phyloP scores from a whole-genome alignment of 2,888 invertebrate genomes.

The Aleiodes alternator region DNA sequence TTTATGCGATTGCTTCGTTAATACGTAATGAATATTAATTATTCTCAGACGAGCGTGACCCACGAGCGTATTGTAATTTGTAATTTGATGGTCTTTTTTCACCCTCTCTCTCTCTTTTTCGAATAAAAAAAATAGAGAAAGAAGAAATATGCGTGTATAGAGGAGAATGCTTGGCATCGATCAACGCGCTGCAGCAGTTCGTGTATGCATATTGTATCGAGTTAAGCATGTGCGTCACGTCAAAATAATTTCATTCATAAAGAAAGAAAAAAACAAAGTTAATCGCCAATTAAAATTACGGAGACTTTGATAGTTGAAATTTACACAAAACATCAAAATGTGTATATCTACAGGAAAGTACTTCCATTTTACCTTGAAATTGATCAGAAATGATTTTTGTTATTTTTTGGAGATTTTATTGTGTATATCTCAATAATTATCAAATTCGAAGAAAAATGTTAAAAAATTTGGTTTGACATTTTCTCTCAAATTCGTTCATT shows the following conservation, averaged over 20 bases:
- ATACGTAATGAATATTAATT: conserved; percentile 75
- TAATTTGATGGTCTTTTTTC: conserved; percentile 62
- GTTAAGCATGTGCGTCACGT: conserved; percentile 25
- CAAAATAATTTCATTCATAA: conserved; percentile 21
- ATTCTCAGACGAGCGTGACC: conserved; percentile 65
- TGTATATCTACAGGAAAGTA: too few relatives aligned
- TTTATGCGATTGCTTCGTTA: conserved; percentile 74
- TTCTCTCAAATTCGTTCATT: too few relatives aligned
- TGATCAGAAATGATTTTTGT: too few relatives aligned
- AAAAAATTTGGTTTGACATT: too few relatives aligned
- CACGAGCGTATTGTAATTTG: conserved; percentile 68
- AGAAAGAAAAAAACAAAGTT: conserved; percentile 2
- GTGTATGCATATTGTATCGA: conserved; percentile 37
- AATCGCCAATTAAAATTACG: conserved; percentile 38
- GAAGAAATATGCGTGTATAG: conserved; percentile 31
- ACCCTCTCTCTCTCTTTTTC: not conserved
- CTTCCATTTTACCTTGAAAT: too few relatives aligned
- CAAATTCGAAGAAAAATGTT: too few relatives aligned
- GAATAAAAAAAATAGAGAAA: conserved; percentile 25
- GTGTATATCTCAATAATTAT: too few relatives aligned
- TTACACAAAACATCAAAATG: conserved; percentile 51
- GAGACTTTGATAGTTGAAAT: conserved; percentile 60
- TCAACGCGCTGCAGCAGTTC: conserved; percentile 42
- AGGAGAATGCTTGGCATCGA: conserved; percentile 22
- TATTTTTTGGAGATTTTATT: too few relatives aligned